Percentiles rank a stretch among this genome's conserved stretches.
phyloP scores from a whole-genome alignment of 2,888 invertebrate species.

The Hoplodrina blanda region DNA sequence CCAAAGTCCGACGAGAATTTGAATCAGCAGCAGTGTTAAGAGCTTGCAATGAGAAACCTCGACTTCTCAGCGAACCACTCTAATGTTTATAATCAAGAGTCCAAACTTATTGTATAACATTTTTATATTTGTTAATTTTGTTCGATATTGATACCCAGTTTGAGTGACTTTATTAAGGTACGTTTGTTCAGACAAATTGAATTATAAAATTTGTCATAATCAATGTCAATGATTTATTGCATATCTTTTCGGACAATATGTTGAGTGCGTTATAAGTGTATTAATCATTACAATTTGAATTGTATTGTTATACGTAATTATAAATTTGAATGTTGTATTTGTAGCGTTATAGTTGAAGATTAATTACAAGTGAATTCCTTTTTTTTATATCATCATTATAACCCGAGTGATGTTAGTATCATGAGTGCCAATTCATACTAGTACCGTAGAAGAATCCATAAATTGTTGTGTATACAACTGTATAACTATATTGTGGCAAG shows the following conservation, averaged over 20 bases:
- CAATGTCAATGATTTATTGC: constrained; percentile 76
- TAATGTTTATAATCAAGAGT: constrained; percentile 77
- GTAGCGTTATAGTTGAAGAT: constrained; percentile 64
- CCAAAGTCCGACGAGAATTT: constrained; percentile 94
- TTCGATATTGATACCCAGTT: constrained; percentile 73
- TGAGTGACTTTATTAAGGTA: constrained; percentile 70
- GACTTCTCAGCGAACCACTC: constrained; percentile 68
- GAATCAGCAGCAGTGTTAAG: constrained; percentile 92
- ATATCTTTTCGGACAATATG: constrained; percentile 79
- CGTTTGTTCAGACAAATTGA: constrained; percentile 63
- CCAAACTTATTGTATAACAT: constrained; percentile 79
- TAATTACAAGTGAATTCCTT: constrained; percentile 52
- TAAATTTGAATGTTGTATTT: constrained; percentile 67
- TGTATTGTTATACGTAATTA: constrained; percentile 61
- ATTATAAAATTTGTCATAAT: constrained; percentile 57
- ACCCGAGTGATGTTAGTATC: constrained; percentile 64
- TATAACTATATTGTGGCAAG: constrained; percentile 41
- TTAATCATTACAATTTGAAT: constrained; percentile 55
- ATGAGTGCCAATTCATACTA: constrained; percentile 77
- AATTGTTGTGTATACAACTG: constrained; percentile 44
- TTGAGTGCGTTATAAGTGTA: constrained; percentile 64
- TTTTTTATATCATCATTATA: constrained; percentile 53
- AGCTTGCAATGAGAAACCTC: constrained; percentile 59
- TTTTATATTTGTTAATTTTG: constrained; percentile 76
- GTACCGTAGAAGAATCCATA: constrained; percentile 49